A percentile compares a stretch with the other conserved stretches of the same genome.
Conservation (phyloP, 2,797 vertebrate species). For the Mus minutoides region DNA sequence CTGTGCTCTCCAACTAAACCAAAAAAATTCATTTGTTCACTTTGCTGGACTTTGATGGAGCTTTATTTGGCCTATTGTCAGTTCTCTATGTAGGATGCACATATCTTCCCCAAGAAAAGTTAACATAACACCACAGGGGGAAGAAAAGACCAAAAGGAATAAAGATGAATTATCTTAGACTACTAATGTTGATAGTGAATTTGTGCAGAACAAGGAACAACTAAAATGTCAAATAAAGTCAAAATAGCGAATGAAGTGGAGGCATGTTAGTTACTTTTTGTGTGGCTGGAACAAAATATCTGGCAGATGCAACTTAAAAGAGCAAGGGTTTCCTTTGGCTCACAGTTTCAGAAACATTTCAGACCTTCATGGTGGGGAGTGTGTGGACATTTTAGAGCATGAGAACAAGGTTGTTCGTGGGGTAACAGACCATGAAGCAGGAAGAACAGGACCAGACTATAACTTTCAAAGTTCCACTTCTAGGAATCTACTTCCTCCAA, state of each 20-base stretch:
- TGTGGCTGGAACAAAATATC: neutral
- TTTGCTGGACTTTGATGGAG: neutral
- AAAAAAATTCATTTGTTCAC: neutral
- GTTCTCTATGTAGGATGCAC: neutral
- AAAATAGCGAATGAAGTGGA: neutral
- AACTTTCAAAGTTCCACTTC: neutral
- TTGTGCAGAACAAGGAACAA: neutral
- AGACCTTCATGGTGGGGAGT: neutral
- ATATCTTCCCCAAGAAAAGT: neutral
- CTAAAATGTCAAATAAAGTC: neutral
- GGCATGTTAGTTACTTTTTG: neutral
- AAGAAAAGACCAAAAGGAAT: neutral
- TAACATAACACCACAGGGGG: neutral
- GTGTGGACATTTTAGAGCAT: neutral
- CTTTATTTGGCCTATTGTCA: neutral
- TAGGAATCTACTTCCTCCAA: neutral
- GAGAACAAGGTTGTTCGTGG: neutral
- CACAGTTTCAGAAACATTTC: neutral
- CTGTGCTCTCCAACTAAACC: neutral
- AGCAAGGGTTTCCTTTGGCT: neutral
- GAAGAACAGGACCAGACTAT: neutral
- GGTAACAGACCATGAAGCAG: neutral
- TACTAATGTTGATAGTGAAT: neutral
- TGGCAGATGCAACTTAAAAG: neutral
- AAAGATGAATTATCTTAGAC: neutral